phyloP scores from a whole-genome alignment of 2,888 invertebrate genomes.

The Embidobia sp. region DNA sequence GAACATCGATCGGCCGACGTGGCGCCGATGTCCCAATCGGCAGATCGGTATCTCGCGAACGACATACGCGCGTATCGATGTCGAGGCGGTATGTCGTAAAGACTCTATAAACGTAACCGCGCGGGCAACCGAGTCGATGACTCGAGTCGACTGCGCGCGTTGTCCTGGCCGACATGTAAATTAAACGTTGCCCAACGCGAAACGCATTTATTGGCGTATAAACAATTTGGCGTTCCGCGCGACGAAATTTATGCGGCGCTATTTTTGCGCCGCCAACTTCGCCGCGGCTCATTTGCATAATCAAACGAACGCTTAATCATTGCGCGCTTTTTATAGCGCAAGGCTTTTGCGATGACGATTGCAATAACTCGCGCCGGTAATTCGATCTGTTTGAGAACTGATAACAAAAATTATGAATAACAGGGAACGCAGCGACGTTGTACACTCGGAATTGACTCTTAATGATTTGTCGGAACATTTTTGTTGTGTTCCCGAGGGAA shows the following conservation, averaged over 20 bases:
- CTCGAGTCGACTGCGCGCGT: constrained; percentile 18
- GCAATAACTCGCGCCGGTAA: constrained; percentile 33
- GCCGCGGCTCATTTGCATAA: constrained; percentile 38
- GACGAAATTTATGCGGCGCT: constrained; percentile 29
- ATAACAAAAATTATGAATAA: constrained; percentile 43
- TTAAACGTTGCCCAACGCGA: constrained; percentile 43
- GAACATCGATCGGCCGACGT: constrained; percentile 56
- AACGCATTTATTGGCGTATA: constrained; percentile 40
- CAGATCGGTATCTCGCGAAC: constrained; percentile 52
- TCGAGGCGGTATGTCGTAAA: constrained; percentile 53
- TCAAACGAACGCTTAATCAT: constrained; percentile 37
- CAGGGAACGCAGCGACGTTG: constrained; percentile 11
- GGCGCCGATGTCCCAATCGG: constrained; percentile 59
- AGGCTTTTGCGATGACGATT: constrained; percentile 3
- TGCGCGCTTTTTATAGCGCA: constrained; percentile 14
- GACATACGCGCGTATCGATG: constrained; percentile 57
- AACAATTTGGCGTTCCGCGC: constrained; percentile 49
- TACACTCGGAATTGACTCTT: constrained; percentile 6
- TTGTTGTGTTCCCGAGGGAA: neutral
- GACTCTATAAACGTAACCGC: constrained; percentile 48
- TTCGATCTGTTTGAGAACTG: constrained; percentile 31
- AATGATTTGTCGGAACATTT: constrained; percentile 29
- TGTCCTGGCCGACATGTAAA: constrained; percentile 47
- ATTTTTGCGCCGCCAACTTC: constrained; percentile 15
- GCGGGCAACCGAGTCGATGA: constrained; percentile 22